phyloP scores from a whole-genome alignment of 2,888 invertebrate species.

The Drosophila imparisetae region DNA sequence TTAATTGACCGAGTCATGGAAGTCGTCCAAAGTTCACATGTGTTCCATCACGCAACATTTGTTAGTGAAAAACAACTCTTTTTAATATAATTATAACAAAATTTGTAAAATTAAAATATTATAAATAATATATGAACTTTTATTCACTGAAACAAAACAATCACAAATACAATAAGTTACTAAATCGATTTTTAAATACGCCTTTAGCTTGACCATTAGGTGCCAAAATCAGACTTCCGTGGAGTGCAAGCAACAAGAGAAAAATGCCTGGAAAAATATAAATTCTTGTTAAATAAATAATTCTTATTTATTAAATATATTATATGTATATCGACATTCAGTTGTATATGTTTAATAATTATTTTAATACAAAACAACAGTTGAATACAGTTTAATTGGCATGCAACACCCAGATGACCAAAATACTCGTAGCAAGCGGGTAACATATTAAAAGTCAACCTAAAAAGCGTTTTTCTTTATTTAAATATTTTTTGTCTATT shows the following conservation, averaged over 20 bases:
- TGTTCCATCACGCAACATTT: not conserved
- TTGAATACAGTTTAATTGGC: not conserved
- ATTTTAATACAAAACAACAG: not conserved
- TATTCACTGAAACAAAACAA: not conserved
- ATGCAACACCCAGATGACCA: too few relatives aligned
- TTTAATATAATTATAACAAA: slow-evolving; percentile 14
- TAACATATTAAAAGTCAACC: too few relatives aligned
- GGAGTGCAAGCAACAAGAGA: not conserved
- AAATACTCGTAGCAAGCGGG: too few relatives aligned
- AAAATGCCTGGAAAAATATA: not conserved
- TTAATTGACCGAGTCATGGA: not conserved
- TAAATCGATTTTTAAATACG: too few relatives aligned
- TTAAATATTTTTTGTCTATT: too few relatives aligned
- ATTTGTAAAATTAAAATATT: not conserved
- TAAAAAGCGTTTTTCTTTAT: too few relatives aligned
- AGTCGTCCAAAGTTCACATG: not conserved
- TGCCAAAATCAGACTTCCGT: not conserved
- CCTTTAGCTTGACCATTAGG: not conserved
- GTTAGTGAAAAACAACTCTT: slow-evolving; percentile 2
- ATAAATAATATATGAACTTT: slow-evolving; percentile 8
- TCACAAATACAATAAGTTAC: too few relatives aligned
- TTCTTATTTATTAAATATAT: not conserved
- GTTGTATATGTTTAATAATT: not conserved
- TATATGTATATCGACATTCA: not conserved
- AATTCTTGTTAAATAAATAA: not conserved